These are phyloP conservation scores for Macroteleia sp. DNA, from an alignment of 2,888 invertebrate species.

Conservation along the genomic window DNA sequence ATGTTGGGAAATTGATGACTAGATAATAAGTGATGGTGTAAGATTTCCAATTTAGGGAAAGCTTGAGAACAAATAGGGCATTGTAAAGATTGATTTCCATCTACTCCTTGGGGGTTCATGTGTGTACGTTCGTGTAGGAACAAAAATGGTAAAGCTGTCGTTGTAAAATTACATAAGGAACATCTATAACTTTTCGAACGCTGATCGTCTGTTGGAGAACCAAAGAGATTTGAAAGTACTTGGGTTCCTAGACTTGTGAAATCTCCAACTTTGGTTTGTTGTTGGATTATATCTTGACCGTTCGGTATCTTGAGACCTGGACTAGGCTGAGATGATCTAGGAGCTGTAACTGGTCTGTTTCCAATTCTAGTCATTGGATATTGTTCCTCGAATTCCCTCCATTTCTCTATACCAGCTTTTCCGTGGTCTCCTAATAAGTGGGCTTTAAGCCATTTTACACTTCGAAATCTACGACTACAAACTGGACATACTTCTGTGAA, in stretches of 20 bases:
- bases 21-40: slow-evolving; percentile 87
- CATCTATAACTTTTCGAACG: slow-evolving; percentile 92
- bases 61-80: slow-evolving; percentile 87
- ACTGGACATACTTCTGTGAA: slow-evolving; percentile 92
- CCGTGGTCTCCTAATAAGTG: slow-evolving; percentile 95
- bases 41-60: slow-evolving; percentile 86
- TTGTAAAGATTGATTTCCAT: slow-evolving; percentile 81
- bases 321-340: slow-evolving; percentile 75
- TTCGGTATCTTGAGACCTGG: slow-evolving; percentile 87
- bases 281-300: slow-evolving; percentile 78
- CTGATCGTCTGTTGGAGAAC: slow-evolving; percentile 83
- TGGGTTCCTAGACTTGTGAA: slow-evolving; percentile 83
- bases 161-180: slow-evolving; percentile 94
- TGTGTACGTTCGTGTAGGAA: slow-evolving; percentile 97
- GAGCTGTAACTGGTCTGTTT: slow-evolving; percentile 83
- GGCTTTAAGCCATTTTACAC: slow-evolving; percentile 93
- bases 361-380: slow-evolving; percentile 83
- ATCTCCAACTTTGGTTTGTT: slow-evolving; percentile 67
- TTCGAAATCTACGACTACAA: slow-evolving; percentile 94
- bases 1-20: slow-evolving; percentile 85
- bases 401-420: slow-evolving; percentile 87
- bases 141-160: slow-evolving; percentile 94
- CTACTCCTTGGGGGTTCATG: slow-evolving; percentile 83
- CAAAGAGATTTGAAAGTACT: slow-evolving; percentile 85
- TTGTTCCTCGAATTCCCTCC: slow-evolving; percentile 86